Base-by-base conservation (phyloP, 2,797 vertebrate genomes). In the Falco columbarius region DNA sequence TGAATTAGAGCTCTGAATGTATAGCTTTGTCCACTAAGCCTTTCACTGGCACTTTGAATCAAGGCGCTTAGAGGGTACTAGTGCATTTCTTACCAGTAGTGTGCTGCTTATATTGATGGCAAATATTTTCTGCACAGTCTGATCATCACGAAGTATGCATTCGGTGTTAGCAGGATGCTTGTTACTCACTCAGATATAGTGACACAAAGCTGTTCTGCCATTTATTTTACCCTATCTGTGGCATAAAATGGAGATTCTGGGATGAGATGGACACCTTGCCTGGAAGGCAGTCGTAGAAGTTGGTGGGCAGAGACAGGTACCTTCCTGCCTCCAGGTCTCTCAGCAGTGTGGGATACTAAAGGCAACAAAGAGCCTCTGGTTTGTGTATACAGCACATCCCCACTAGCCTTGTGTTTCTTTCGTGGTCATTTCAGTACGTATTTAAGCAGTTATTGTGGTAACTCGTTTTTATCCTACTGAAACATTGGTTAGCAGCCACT, bases 1-100 rank as follows among this genome's bases (percentile, higher is more conserved):
- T 88, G 85, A 88, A 59, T 74, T 34, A 89, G 65, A 90, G 58
- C 87, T 93, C 81, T 90, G 75, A 56, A 90, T 83, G 67, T 83
- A 77, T 38, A 49, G 68, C 65, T 73, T 68, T 90, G 61, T 34
- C 55, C 66, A 30, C 56, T 94, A 77, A 95, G 89, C 95, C 54
- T 68, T 87, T 77, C 81, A 46, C 49, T 65, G 63, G 49, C 52
- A 21, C 71, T 89, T 85, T 71, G 81, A 90, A 89, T 92, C 79
- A 68, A 94, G 62, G 79, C 3, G 4, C 18, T 42, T 36, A 68
- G 42, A 70, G 74, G 79, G 47, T 65, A 72, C 42, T 62, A 54
- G 74, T 47, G 44, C 46, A 38, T 94, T 91, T 94, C 67, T 87
- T 91, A 81, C 46, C 12, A 0, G 47, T 8, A 82, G 74, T 2